These are phyloP conservation scores for Drosophila kanapiae DNA, from an alignment of 1,140 invertebrate genomes.

Conservation along the genomic window DNA sequence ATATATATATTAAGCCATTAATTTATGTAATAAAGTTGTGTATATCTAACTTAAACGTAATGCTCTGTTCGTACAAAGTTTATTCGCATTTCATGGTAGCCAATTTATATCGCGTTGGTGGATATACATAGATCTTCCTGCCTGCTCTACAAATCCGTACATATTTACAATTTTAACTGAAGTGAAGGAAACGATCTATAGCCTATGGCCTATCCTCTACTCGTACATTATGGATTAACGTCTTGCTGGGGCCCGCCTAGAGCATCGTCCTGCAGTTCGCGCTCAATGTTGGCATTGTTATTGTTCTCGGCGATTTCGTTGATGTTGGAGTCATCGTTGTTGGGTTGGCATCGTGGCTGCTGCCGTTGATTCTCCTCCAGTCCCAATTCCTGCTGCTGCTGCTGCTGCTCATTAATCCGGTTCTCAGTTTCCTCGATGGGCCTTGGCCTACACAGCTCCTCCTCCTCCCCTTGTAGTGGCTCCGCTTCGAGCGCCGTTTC, in stretches of 20 bases:
- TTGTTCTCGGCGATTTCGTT: slow-evolving; percentile 85
- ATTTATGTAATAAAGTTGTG: slow-evolving; percentile 82
- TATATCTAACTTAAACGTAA: slow-evolving; percentile 64
- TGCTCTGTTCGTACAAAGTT: slow-evolving; percentile 15
- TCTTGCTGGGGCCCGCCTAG: slow-evolving; percentile 61
- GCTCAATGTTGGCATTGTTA: slow-evolving; percentile 84
- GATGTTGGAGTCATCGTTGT: slow-evolving; percentile 70
- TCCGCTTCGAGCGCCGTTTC: not conserved
- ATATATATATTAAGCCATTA: slow-evolving; percentile 64
- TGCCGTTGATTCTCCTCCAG: slow-evolving; percentile 39
- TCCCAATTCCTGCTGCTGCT: slow-evolving; percentile 36
- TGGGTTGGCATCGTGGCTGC: slow-evolving; percentile 38
- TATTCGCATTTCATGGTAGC: slow-evolving; percentile 9
- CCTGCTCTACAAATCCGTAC: not conserved
- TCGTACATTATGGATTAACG: slow-evolving; percentile 29
- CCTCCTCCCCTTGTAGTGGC: not conserved
- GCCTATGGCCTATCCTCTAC: slow-evolving; percentile 2
- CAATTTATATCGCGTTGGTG: slow-evolving; percentile 8
- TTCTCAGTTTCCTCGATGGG: slow-evolving; percentile 80
- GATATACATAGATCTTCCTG: not conserved
- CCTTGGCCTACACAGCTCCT: slow-evolving; percentile 1
- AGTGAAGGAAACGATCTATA: not conserved
- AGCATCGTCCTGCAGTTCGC: slow-evolving; percentile 77
- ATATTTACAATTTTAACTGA: slow-evolving; percentile 28
- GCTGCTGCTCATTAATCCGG: slow-evolving; percentile 73